phyloP scores from a whole-genome alignment of 2,888 invertebrate genomes.

The Augiades crinisus region DNA sequence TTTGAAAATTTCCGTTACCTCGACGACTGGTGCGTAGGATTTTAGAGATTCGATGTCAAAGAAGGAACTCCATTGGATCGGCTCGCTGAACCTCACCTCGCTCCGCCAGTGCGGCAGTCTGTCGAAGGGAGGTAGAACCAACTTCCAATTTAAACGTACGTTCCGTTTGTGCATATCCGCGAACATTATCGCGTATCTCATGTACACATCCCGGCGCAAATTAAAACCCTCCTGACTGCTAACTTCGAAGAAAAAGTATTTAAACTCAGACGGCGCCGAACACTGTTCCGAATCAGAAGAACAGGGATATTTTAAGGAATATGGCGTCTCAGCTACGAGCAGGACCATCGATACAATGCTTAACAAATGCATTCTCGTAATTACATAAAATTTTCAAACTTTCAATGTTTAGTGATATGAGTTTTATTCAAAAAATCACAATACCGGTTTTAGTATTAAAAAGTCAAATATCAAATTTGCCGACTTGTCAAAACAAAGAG shows the following conservation, averaged over 20 bases:
- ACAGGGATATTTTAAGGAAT: constrained; percentile 29
- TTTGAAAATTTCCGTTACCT: constrained; percentile 89
- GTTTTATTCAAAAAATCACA: neutral
- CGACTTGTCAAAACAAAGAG: too few species aligned
- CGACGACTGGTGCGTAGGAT: constrained; percentile 91
- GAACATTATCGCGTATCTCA: constrained; percentile 93
- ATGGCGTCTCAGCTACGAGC: constrained; percentile 20
- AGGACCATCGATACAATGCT: constrained; percentile 12
- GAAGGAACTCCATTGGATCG: constrained; percentile 90
- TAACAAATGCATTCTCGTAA: constrained; percentile 19
- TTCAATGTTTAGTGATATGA: neutral
- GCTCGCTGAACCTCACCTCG: constrained; percentile 72
- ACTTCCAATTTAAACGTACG: constrained; percentile 72
- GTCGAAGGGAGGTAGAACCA: constrained; percentile 97
- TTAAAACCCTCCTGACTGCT: constrained; percentile 99
- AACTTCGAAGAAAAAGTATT: constrained; percentile 95
- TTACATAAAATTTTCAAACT: neutral
- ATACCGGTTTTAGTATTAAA: too few species aligned
- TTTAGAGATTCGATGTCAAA: constrained; percentile 92
- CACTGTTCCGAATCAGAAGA: constrained; percentile 2
- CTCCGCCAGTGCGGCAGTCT: constrained; percentile 94
- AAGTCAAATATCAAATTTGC: too few species aligned
- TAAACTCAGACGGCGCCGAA: constrained; percentile 41
- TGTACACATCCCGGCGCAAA: constrained; percentile 96
- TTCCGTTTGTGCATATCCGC: constrained; percentile 82